Percentiles rank a stretch among this genome's conserved stretches.
Conservation (phyloP, 2,888 invertebrate genomes). For the Lycocerus yunnanus region DNA sequence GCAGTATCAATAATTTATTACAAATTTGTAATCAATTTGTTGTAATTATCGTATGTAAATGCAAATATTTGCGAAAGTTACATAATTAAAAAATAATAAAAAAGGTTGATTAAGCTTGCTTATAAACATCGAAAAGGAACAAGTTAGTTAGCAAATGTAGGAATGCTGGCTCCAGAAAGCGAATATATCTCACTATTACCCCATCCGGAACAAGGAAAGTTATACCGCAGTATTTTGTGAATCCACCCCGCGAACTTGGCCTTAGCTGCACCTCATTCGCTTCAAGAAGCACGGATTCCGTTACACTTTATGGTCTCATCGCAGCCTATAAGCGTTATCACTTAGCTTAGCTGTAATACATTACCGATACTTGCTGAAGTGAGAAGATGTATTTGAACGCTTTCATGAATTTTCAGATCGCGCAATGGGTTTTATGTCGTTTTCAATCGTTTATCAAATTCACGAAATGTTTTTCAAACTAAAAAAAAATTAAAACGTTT, state of each 20-base stretch:
- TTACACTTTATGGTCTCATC: constrained; percentile 47
- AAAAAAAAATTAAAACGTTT: constrained; percentile 1
- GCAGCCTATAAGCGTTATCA: constrained; percentile 50
- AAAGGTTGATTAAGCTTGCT: constrained; percentile 14
- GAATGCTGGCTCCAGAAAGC: constrained; percentile 49
- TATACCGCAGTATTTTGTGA: constrained; percentile 52
- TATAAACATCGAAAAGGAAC: constrained; percentile 19
- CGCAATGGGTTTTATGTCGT: constrained; percentile 29
- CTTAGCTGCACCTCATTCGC: constrained; percentile 43
- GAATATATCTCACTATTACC: constrained; percentile 52
- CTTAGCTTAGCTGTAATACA: constrained; percentile 47
- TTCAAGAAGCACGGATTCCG: constrained; percentile 47
- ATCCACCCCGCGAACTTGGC: constrained; percentile 42
- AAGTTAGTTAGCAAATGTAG: constrained; percentile 36
- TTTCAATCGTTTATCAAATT: constrained; percentile 27
- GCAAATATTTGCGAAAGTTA: neutral
- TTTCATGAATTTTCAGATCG: constrained; percentile 35
- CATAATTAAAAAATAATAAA: neutral
- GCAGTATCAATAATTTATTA: neutral
- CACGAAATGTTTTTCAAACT: neutral
- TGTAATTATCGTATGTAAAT: neutral
- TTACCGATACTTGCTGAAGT: constrained; percentile 54
- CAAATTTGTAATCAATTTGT: constrained; percentile 2
- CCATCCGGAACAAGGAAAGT: constrained; percentile 50
- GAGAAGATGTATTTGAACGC: constrained; percentile 53